Base-by-base conservation (phyloP, 1,140 invertebrate genomes). In the Drosophila neocordata region DNA sequence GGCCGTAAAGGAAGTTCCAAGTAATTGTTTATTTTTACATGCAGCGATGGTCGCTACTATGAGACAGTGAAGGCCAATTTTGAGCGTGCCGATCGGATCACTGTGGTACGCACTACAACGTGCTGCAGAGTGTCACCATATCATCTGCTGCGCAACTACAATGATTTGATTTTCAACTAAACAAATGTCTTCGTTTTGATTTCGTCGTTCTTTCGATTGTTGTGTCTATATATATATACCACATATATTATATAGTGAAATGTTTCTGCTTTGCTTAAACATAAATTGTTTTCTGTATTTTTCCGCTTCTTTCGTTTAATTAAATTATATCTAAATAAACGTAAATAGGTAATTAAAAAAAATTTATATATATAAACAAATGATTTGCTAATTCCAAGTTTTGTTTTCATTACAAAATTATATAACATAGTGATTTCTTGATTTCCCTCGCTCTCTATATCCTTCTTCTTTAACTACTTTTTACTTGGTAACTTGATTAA, bases 61-160 rank as follows among this genome's bases (percentile, higher is more conserved):
- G 99, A 99, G 93, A 97, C 99, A 73, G 98, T 99, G 11, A 99
- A 99, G 92, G 98, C 98, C 0, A 99, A 99, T 92, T 99, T 99
- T 91, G 99, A 99, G 92, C 94, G 99, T 81, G 99, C 99, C 2
- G 98, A 99, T 92, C 94, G 99, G 73, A 95, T 95, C 52, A 99
- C 98, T 0, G 98, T 99, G 11, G 98, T 99, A 0, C 93, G 99
- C 24, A 99, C 98, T 8, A 97, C 97, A 7, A 99, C 97, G 35
- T 98, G 97, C 92, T 99, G 97, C 92, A 93, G 95, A 69, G 96
- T 97, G 0, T 97, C 97, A 0, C 96, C 97, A 73, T 98, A 98
- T 88, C 97, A 98, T 89, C 93, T 99, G 15, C 93, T 99, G 12
- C 95, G 94, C 65, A 97, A 97, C 92, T 99, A 99, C 87, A 98